These are phyloP conservation scores for Noctua fimbriata DNA, from an alignment of 2,888 invertebrate species.

Conservation along the genomic window DNA sequence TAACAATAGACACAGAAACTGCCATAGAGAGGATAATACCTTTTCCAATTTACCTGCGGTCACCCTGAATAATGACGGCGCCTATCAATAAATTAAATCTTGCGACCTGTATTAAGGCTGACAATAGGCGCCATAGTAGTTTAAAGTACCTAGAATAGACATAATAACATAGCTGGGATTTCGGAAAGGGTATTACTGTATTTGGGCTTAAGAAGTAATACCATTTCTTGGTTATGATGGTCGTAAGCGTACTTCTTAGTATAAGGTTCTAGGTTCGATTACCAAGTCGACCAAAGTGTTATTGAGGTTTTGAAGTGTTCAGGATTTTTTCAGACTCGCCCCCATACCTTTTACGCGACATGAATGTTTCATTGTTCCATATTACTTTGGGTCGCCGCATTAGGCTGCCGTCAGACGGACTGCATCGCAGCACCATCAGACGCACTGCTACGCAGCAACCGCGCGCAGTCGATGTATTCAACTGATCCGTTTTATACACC, in stretches of 20 bases:
- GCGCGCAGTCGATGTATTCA: no score
- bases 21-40: slow-evolving; percentile 53
- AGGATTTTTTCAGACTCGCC: not conserved
- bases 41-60: slow-evolving; percentile 70
- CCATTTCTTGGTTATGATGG: not conserved
- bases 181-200: not conserved
- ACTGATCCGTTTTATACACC: no score
- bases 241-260: not conserved
- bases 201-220: not conserved
- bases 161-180: slow-evolving; percentile 19
- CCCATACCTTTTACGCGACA: no score
- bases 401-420: no score
- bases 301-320: not conserved
- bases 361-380: not conserved
- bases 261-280: not conserved
- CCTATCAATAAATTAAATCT: slow-evolving; percentile 80
- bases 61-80: slow-evolving; percentile 56
- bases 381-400: not conserved
- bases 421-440: no score
- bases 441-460: no score
- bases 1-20: slow-evolving; percentile 45
- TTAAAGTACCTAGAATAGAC: slow-evolving; percentile 5
- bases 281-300: not conserved
- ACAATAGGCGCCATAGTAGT: slow-evolving; percentile 61
- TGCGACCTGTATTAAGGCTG: slow-evolving; percentile 61